A percentile compares a stretch with the other conserved stretches of the same genome.
These are phyloP conservation scores for Lumbricus terrestris DNA, from an alignment of 2,888 invertebrate species.

Conservation along the genomic window DNA sequence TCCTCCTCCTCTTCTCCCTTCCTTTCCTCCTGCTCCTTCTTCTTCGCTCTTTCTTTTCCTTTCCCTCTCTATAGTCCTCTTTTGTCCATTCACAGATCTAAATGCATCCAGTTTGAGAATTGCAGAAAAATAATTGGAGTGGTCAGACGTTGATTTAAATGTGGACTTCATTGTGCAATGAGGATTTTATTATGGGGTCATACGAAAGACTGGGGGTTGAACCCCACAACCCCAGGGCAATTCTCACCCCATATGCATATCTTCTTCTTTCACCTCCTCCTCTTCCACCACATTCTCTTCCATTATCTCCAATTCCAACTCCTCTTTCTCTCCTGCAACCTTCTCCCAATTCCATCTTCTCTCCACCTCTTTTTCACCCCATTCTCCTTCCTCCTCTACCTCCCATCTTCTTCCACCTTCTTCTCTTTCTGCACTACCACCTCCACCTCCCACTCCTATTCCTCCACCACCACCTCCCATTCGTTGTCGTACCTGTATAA, in stretches of 20 bases:
- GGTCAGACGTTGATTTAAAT: too few relatives aligned
- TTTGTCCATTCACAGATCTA: background rate
- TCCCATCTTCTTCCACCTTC: too few relatives aligned
- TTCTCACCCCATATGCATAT: background rate
- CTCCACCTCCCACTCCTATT: too few relatives aligned
- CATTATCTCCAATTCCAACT: too few relatives aligned
- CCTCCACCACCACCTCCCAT: background rate
- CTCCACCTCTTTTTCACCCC: background rate
- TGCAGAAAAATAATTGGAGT: too few relatives aligned
- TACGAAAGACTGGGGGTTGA: too few relatives aligned
- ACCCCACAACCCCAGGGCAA: too few relatives aligned
- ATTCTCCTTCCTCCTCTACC: background rate
- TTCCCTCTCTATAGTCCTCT: background rate
- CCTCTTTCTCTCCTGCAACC: background rate
- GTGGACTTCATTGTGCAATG: too few relatives aligned
- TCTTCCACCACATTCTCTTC: background rate
- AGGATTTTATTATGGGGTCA: too few relatives aligned
- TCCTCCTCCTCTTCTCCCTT: background rate
- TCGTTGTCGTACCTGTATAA: background rate
- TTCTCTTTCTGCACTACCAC: too few relatives aligned
- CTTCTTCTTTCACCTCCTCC: background rate
- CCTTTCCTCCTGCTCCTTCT: background rate
- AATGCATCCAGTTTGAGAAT: too few relatives aligned
- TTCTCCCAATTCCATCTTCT: background rate
- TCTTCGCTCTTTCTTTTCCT: background rate